These are phyloP conservation scores for Ascaphus truei DNA, from an alignment of 2,113 vertebrate genomes.

Conservation along the genomic window DNA sequence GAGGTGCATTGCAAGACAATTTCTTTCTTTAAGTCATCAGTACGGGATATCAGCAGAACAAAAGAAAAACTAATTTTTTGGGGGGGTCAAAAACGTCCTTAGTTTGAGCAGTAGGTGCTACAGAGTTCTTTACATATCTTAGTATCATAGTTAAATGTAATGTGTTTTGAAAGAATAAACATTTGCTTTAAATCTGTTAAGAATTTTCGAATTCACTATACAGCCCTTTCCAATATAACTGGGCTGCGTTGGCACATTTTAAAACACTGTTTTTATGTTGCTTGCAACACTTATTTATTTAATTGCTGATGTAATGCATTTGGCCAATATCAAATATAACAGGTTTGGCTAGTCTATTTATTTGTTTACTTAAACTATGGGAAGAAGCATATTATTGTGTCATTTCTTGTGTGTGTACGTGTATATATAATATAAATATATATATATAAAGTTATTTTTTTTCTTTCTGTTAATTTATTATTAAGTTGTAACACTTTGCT, in stretches of 20 bases:
- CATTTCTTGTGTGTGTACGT: constrained; percentile 92
- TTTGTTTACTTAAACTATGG: constrained; percentile 98
- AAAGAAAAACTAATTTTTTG: constrained; percentile 76
- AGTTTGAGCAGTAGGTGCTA: constrained; percentile 99
- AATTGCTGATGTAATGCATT: constrained; percentile 96
- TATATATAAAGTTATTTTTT: constrained; percentile 99
- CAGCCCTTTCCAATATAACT: constrained; percentile 77
- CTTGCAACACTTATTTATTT: constrained; percentile 89
- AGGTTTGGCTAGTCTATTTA: constrained; percentile 99
- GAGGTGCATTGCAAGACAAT: constrained; percentile 95
- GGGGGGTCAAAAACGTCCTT: constrained; percentile 89
- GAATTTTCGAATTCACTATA: constrained; percentile 78
- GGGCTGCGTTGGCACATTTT: constrained; percentile 81
- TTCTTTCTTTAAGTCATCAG: constrained; percentile 93
- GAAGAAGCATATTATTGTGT: constrained; percentile 98
- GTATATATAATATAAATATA: constrained; percentile 93
- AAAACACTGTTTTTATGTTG: constrained; percentile 93
- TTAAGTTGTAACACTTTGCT: constrained; percentile 96
- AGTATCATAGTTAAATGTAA: constrained; percentile 99
- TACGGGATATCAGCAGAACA: constrained; percentile 92
- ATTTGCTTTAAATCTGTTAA: constrained; percentile 96
- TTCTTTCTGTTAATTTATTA: constrained; percentile 98
- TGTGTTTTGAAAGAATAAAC: constrained; percentile 87
- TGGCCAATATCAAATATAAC: constrained; percentile 99
- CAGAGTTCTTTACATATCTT: constrained; percentile 99